A percentile compares a stretch with the other conserved stretches of the same genome.
Evolutionary conservation across 1,140 invertebrate species (phyloP).

Genomic region (Rhynchophorus ferrugineus): DNA sequence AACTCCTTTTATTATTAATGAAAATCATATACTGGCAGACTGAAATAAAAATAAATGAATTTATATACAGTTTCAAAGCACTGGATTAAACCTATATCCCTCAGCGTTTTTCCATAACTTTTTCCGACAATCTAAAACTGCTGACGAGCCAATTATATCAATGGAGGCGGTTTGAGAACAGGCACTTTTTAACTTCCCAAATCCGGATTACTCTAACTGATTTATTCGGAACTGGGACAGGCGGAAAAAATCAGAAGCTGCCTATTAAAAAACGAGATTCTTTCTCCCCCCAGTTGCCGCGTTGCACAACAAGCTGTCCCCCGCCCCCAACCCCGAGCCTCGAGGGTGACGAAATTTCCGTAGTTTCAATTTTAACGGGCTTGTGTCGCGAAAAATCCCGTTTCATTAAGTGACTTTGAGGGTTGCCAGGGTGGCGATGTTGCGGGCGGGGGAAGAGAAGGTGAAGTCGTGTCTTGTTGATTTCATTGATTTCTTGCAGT

Average conservation of each 20-base stretch:
- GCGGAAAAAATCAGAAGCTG: too few species aligned
- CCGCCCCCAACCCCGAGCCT: constrained; percentile 18
- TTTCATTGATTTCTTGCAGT: constrained; percentile 30
- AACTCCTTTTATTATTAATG: too few species aligned
- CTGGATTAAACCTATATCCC: too few species aligned
- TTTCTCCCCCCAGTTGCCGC: too few species aligned
- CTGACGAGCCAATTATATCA: background rate
- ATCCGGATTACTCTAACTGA: constrained; percentile 26
- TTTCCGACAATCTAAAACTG: too few species aligned
- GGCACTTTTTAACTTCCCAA: constrained; percentile 15
- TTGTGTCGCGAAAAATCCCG: constrained; percentile 38
- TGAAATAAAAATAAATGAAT: too few species aligned
- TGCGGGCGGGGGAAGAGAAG: too few species aligned
- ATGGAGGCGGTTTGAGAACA: background rate
- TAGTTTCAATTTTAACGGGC: constrained; percentile 29
- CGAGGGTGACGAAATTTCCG: constrained; percentile 29
- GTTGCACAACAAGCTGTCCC: constrained; percentile 14
- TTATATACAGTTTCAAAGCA: too few species aligned
- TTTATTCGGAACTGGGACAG: constrained; percentile 25
- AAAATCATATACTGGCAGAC: too few species aligned
- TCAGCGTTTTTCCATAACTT: too few species aligned
- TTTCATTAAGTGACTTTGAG: constrained; percentile 40
- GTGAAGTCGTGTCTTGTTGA: too few species aligned
- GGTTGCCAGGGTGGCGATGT: constrained; percentile 35
- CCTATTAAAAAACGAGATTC: constrained; percentile 20